Conservation (phyloP, 2,888 invertebrate species). For the Buathra laborator region DNA sequence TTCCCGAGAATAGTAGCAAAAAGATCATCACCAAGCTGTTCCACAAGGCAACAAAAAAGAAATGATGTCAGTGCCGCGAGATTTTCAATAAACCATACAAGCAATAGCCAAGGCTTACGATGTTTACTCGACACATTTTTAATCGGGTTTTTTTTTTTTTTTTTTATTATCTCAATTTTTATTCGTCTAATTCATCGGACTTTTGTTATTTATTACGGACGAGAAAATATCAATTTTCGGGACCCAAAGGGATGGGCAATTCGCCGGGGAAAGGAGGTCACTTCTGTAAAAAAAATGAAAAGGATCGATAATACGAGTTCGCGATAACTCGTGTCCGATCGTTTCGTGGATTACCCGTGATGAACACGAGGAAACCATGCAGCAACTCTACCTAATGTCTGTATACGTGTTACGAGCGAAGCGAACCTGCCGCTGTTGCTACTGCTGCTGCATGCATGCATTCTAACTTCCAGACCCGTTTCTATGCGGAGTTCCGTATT, state of each 20-base stretch:
- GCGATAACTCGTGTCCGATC: conserved; percentile 34
- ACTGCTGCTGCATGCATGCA: conserved; percentile 20
- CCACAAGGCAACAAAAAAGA: conserved; percentile 10
- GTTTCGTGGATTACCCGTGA: conserved; percentile 17
- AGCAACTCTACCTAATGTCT: not conserved
- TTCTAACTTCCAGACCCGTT: conserved; percentile 24
- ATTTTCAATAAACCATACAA: conserved; percentile 36
- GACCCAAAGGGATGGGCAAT: not conserved
- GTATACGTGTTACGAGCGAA: conserved; percentile 7
- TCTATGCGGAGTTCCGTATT: conserved; percentile 51
- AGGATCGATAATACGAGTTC: not conserved
- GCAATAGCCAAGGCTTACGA: conserved; percentile 15
- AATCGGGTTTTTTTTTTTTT: not conserved
- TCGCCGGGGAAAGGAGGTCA: not conserved
- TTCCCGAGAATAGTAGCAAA: conserved; percentile 5
- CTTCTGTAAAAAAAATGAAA: too few relatives aligned
- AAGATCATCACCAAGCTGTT: conserved; percentile 3
- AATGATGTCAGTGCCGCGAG: conserved; percentile 52
- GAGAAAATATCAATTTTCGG: not conserved
- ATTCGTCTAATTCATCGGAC: conserved; percentile 9
- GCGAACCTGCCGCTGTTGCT: not conserved
- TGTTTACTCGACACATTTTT: conserved; percentile 2
- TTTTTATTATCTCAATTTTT: conserved; percentile 3
- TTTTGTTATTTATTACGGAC: not conserved
- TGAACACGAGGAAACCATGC: not conserved